Conservation (phyloP, 2,797 vertebrate genomes). For the Hephaestus fuliginosus region DNA sequence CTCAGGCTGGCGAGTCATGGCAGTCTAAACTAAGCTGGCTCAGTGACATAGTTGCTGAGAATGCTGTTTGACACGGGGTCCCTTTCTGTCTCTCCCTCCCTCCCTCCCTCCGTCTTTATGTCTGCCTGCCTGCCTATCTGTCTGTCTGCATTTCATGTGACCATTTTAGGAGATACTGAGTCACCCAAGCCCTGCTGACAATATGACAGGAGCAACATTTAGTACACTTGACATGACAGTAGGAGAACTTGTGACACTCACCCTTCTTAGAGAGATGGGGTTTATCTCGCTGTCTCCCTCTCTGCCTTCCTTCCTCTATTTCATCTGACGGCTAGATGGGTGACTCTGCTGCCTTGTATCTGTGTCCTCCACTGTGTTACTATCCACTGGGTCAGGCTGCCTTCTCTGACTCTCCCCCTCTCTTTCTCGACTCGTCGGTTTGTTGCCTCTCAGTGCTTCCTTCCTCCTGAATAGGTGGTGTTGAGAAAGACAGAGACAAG, state of each 20-base stretch:
- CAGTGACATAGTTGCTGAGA: constrained; percentile 80
- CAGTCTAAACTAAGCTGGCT: constrained; percentile 72
- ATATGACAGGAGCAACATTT: constrained; percentile 59
- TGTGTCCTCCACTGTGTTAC: constrained; percentile 47
- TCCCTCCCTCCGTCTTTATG: constrained; percentile 19
- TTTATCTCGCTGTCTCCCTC: constrained; percentile 40
- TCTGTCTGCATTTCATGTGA: constrained; percentile 69
- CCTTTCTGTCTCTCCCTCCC: constrained; percentile 55
- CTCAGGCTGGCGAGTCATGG: constrained; percentile 32
- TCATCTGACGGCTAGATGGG: constrained; percentile 44
- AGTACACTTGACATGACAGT: constrained; percentile 53
- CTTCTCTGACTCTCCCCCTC: constrained; percentile 28
- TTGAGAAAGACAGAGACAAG: constrained; percentile 55
- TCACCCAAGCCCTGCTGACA: constrained; percentile 67
- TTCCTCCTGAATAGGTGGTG: constrained; percentile 69
- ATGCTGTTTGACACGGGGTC: constrained; percentile 77
- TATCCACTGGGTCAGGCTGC: constrained; percentile 49
- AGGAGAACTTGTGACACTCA: constrained; percentile 76
- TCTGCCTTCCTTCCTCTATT: constrained; percentile 57
- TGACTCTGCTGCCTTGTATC: constrained; percentile 31
- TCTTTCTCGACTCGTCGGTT: constrained; percentile 26
- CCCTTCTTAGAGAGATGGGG: constrained; percentile 59
- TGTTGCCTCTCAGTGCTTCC: constrained; percentile 60
- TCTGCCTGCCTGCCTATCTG: constrained; percentile 22
- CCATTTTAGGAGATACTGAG: constrained; percentile 81